Evolutionary conservation across 2,888 invertebrate genomes (phyloP).

Genomic region (Automeris io): DNA sequence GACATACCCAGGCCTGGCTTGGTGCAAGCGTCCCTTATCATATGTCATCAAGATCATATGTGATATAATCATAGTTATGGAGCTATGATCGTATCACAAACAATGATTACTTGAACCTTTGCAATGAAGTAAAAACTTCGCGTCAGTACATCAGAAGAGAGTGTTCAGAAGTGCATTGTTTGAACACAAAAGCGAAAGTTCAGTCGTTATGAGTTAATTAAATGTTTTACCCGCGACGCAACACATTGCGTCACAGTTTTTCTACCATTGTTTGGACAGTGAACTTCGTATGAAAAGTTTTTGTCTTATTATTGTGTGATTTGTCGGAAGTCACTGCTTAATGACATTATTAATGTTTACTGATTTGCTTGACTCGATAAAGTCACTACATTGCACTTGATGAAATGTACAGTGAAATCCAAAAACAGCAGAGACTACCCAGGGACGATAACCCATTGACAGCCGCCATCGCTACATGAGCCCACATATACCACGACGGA

Average conservation of each 20-base stretch:
- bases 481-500: too few species aligned
- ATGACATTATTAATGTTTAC: too few species aligned
- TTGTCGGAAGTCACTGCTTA: conserved; percentile 44
- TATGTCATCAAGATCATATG: too few species aligned
- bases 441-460: too few species aligned
- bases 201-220: conserved; percentile 69
- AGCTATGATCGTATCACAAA: too few species aligned
- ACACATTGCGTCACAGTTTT: conserved; percentile 65
- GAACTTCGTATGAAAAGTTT: conserved; percentile 33
- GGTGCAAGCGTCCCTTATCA: too few species aligned
- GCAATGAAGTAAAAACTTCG: conserved; percentile 41
- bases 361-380: too few species aligned
- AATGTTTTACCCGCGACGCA: conserved; percentile 58
- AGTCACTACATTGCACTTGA: neutral
- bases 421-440: too few species aligned
- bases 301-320: conserved; percentile 26
- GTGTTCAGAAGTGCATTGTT: conserved; percentile 56
- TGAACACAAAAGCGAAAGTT: conserved; percentile 73
- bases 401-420: neutral
- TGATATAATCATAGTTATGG: too few species aligned
- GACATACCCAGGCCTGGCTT: too few species aligned
- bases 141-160: conserved; percentile 55
- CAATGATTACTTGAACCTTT: conserved; percentile 23
- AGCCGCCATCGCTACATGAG: too few species aligned
- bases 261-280: conserved; percentile 57